A percentile compares a stretch with the other conserved stretches of the same genome.
Conservation (phyloP, 1,140 invertebrate species). For the Orchestia grillus region DNA sequence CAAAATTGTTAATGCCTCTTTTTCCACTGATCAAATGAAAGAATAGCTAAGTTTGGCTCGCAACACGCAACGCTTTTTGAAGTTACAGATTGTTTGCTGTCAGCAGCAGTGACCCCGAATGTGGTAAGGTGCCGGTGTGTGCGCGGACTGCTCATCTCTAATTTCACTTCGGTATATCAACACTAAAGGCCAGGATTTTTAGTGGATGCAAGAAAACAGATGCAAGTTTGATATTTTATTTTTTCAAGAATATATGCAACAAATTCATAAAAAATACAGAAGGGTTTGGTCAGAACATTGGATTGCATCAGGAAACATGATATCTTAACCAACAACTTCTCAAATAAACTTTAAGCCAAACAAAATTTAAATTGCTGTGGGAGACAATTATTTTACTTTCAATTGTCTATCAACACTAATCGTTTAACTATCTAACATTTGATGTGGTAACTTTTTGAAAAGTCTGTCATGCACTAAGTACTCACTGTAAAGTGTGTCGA, state of each 20-base stretch:
- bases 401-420: background rate
- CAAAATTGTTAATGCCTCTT: background rate
- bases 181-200: background rate
- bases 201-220: conserved; percentile 7
- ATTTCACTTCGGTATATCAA: background rate
- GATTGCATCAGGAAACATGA: background rate
- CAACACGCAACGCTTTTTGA: background rate
- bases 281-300: background rate
- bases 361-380: background rate
- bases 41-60: background rate
- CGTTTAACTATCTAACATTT: background rate
- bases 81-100: background rate
- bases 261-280: conserved; percentile 1
- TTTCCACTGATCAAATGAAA: background rate
- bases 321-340: background rate
- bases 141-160: background rate
- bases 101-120: background rate
- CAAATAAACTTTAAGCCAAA: background rate
- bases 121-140: background rate
- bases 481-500: background rate
- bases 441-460: background rate
- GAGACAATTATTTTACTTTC: background rate
- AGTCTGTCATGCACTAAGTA: background rate
- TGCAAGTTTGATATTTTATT: background rate
- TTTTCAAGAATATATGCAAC: conserved; percentile 1